Evolutionary conservation across 2,888 invertebrate genomes (phyloP), one percentile per base, ranked within the genome.

Genomic region (Drosophila peninsularis): DNA sequence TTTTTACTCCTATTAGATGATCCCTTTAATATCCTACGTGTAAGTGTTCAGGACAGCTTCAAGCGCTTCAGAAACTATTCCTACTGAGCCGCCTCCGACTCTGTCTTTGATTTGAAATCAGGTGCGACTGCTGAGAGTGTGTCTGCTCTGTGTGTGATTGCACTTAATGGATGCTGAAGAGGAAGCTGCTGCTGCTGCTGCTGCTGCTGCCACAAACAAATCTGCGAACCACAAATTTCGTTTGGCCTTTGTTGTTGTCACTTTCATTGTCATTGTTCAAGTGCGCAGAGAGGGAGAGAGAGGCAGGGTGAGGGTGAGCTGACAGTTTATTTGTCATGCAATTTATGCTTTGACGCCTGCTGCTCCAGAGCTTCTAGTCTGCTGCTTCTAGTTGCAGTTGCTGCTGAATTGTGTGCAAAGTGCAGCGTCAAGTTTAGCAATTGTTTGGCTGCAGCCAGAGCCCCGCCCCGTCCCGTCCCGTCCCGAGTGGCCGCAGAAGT

Each of bases 251-350:
- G 62, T 67, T 68, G 52, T 54, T 58, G 37, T 39, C 50, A 37
- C 32, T 56, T 58, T 36, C 45, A 49, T 50, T 55, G 72, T 11
- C 63, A 65, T 60, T 41, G 36, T 21, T 21, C 19, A 21, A 34
- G 24, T 14, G 34, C 5, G 34, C 5, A 34, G 21, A 10, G 21
- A 9, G 34, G 9, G 14, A 2, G 34, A 39, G n/a, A 52, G 52
- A 3, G 49, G 13, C 13, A 2, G 13, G 1, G 17, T 4, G 36
- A 3, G 19, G 1, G 32, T 30, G 30, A 57, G 72, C 47, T 66
- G 66, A 56, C 67, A 61, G 69, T 77, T 64, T 80, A 77, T 78
- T 78, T 78, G 80, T 65, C 80, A 65, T 78, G 80, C 77, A 72
- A 80, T 68, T 72, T 75, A 69, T 72, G 80, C 77, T 69, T 69